Evolutionary conservation across 2,888 invertebrate species (phyloP).

Genomic region (Coleophora deauratella): DNA sequence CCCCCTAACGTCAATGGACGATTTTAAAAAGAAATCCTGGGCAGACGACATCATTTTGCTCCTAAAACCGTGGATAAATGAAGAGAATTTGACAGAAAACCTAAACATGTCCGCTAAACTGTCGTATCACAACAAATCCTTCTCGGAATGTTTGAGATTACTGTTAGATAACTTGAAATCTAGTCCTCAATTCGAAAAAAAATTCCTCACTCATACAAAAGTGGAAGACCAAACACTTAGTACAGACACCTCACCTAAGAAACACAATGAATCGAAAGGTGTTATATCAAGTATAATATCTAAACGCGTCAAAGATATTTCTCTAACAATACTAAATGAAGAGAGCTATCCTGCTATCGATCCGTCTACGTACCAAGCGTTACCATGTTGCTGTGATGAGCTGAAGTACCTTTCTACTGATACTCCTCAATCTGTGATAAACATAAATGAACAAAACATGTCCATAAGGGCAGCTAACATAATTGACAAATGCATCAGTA

Average conservation of each 20-base stretch:
- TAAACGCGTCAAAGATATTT: constrained; percentile 57
- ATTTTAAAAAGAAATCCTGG: constrained; percentile 56
- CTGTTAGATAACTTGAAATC: constrained; percentile 43
- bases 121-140: constrained; percentile 46
- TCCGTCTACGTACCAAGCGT: constrained; percentile 27
- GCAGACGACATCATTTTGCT: constrained; percentile 49
- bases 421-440: constrained; percentile 16
- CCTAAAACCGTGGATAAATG: constrained; percentile 51
- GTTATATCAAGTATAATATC: constrained; percentile 47
- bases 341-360: constrained; percentile 43
- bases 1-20: constrained; percentile 40
- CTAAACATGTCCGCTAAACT: constrained; percentile 58
- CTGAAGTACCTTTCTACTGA: constrained; percentile 32
- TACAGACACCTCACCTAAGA: constrained; percentile 22
- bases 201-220: constrained; percentile 43
- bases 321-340: constrained; percentile 54
- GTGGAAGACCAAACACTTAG: constrained; percentile 16
- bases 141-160: constrained; percentile 46
- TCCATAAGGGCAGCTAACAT: constrained; percentile 45
- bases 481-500: constrained; percentile 54
- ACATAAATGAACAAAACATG: constrained; percentile 26
- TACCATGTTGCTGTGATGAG: constrained; percentile 60
- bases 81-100: constrained; percentile 37
- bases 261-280: constrained; percentile 40
- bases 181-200: constrained; percentile 24